These are phyloP conservation scores for Otolemur crassicaudatus DNA, from an alignment of 2,797 vertebrate genomes.

Conservation along the genomic window DNA sequence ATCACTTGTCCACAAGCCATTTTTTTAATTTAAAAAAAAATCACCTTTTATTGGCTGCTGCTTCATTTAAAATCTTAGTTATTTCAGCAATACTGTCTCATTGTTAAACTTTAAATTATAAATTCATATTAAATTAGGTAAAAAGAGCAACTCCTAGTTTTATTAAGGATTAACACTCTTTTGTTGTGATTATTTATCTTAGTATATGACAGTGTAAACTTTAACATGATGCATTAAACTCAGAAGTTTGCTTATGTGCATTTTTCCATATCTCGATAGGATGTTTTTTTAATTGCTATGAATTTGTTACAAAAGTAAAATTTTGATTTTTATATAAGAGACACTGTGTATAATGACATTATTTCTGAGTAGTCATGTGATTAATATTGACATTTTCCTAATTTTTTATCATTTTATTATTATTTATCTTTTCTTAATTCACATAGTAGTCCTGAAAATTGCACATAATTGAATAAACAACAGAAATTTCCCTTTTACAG, in stretches of 20 bases:
- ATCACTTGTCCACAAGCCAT: neutral
- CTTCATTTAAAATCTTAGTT: constrained; percentile 15
- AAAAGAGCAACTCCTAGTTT: neutral
- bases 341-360: neutral
- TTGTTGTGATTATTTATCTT: neutral
- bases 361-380: neutral
- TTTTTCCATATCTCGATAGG: neutral
- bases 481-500: neutral
- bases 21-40: constrained; percentile 9
- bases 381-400: constrained; percentile 18
- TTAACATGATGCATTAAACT: constrained; percentile 42
- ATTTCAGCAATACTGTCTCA: neutral
- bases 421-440: neutral
- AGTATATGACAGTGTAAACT: neutral
- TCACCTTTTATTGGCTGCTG: neutral
- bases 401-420: neutral
- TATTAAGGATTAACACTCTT: neutral
- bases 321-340: neutral
- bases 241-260: neutral
- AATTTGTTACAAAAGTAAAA: constrained; percentile 16
- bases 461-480: neutral
- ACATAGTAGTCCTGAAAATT: neutral
- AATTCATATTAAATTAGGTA: neutral
- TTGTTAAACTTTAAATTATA: neutral
- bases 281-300: neutral